Conservation (phyloP, 2,113 vertebrate genomes). For the Muntiacus reevesi region DNA sequence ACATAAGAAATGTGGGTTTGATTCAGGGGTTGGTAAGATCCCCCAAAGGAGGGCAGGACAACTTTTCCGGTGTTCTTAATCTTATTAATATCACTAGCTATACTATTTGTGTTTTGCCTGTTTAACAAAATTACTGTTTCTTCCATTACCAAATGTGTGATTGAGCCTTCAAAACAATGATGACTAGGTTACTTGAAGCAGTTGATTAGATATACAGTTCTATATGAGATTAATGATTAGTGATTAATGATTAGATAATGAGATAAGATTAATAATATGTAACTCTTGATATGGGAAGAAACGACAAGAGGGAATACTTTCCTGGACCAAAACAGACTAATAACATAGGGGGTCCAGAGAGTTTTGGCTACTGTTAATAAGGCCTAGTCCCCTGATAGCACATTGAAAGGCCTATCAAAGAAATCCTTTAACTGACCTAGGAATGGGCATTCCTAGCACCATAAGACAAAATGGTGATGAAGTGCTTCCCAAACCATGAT, state of each 20-base stretch:
- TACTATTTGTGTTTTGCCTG: background rate
- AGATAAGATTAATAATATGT: background rate
- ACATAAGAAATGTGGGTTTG: background rate
- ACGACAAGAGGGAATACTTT: background rate
- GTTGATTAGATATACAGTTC: background rate
- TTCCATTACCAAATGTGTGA: background rate
- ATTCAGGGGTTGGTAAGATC: background rate
- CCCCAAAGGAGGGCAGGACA: background rate
- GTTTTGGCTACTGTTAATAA: background rate
- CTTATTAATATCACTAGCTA: background rate
- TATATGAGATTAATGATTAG: background rate
- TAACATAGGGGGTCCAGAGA: background rate
- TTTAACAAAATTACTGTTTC: background rate
- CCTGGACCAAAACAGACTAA: background rate
- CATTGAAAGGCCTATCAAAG: background rate
- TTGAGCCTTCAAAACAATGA: background rate
- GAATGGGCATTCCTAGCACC: background rate
- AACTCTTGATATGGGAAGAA: background rate
- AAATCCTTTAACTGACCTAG: background rate
- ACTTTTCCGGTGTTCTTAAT: background rate
- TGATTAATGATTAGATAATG: background rate
- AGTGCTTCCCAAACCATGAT: background rate
- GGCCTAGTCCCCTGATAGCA: background rate
- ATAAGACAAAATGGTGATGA: background rate
- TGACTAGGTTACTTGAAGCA: background rate